Base-by-base conservation (phyloP, 2,113 vertebrate species). In the Hemibagrus wyckioides region DNA sequence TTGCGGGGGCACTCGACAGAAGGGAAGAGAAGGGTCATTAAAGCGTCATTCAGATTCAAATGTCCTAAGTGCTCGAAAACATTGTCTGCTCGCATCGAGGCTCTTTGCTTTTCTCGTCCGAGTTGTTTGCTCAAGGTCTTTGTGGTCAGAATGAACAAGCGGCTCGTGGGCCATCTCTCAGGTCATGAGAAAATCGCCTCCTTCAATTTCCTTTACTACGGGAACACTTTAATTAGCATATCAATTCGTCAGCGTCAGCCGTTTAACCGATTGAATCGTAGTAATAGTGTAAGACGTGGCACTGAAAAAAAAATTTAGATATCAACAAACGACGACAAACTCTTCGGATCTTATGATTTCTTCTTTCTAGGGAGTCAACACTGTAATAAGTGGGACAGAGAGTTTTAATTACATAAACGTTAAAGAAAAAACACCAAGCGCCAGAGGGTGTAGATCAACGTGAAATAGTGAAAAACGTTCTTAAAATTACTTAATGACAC, bases 21-120 rank as follows among this genome's bases (percentile, higher is more conserved):
- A 92, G 93, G 94, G 95, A 94, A 96, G 95, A 44, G 85, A 84
- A 93, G 92, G 95, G 95, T 95, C 92, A 94, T 97, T 97, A 96
- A 94, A 93, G 92, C 91, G 84, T 94, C 91, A 95, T 96, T 97
- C 93, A 94, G 89, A 96, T 96, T 96, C 93, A 96, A 96, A 96
- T 95, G 91, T 92, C 91, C 92, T 92, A 90, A 92, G 94, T 92
- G 93, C 90, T 92, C 86, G 44, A 90, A 39, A 83, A 80, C 88
- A 91, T 90, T 88, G 52, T 90, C 90, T 90, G 86, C 94, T 92
- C 93, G 94, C 6, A 86, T 93, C 94, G 92, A 93, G 65, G 82
- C 85, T 61, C 85, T 93, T 87, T 75, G 90, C 39, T 88, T 92
- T 92, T 93, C 92, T 92, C 89, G 89, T 93, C 93, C 83, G 25